phyloP scores from a whole-genome alignment of 2,888 invertebrate species.

The Notodonta dromedarius region DNA sequence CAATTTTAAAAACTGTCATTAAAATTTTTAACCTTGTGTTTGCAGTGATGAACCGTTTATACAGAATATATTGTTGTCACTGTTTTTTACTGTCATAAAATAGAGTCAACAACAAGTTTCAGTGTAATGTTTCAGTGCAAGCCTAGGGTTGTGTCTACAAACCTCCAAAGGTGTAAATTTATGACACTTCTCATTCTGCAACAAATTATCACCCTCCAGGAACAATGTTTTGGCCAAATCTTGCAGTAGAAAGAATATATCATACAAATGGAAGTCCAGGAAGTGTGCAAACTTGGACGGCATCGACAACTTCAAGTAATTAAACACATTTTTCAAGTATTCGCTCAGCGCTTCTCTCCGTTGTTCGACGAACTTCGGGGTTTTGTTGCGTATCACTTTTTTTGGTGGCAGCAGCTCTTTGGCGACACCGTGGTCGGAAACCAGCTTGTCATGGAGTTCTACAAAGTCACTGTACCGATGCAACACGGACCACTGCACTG shows the following conservation, averaged over 20 bases:
- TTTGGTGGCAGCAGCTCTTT: constrained; percentile 96
- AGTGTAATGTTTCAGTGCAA: too few species aligned
- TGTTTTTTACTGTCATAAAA: too few species aligned
- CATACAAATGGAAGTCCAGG: constrained; percentile 94
- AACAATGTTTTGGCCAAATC: constrained; percentile 91
- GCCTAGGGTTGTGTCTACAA: constrained; percentile 4
- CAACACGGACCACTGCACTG: constrained; percentile 91
- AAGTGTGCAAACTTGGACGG: constrained; percentile 93
- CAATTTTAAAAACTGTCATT: too few species aligned
- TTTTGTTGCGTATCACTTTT: constrained; percentile 95
- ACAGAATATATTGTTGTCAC: too few species aligned
- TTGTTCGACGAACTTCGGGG: constrained; percentile 93
- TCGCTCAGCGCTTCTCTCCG: constrained; percentile 91
- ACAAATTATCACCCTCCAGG: constrained; percentile 88
- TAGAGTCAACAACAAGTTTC: too few species aligned
- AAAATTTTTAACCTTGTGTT: too few species aligned
- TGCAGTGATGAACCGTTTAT: too few species aligned
- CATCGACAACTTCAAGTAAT: constrained; percentile 90
- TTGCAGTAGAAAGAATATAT: constrained; percentile 93
- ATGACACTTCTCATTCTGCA: constrained; percentile 86
- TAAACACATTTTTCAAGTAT: constrained; percentile 91
- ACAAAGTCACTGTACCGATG: constrained; percentile 96
- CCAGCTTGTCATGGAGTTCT: constrained; percentile 93
- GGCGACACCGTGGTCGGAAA: constrained; percentile 90
- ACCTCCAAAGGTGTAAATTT: constrained; percentile 93